A percentile compares a stretch with the other conserved stretches of the same genome.
Conservation (phyloP, 2,797 vertebrate species). For the Galaxias olidus region DNA sequence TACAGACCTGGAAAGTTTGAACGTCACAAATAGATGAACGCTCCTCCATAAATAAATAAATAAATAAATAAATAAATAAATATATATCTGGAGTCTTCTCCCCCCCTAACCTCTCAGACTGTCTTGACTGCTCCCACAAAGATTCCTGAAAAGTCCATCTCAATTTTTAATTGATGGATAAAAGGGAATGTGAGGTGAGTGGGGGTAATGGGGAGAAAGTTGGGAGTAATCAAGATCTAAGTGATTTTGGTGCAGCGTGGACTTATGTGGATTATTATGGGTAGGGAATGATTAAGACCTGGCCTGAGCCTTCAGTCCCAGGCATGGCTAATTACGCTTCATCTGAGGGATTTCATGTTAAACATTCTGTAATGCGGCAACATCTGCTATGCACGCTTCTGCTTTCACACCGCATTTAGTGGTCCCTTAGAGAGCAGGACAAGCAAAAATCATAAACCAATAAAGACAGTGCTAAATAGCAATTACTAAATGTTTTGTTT, state of each 20-base stretch:
- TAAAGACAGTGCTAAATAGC: constrained; percentile 14
- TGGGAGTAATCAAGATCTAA: constrained; percentile 62
- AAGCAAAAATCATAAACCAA: background rate
- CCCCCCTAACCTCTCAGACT: constrained; percentile 5
- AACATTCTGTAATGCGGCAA: too few species aligned
- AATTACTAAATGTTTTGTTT: constrained; percentile 20
- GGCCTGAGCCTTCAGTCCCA: constrained; percentile 58
- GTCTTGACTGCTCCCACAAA: constrained; percentile 53
- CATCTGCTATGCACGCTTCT: too few species aligned
- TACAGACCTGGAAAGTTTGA: constrained; percentile 63
- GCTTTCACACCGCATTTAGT: constrained; percentile 55
- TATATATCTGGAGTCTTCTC: constrained; percentile 32
- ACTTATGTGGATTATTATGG: constrained; percentile 64
- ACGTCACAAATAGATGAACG: constrained; percentile 53
- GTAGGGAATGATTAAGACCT: constrained; percentile 70
- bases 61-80: constrained; percentile 28
- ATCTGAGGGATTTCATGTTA: too few species aligned
- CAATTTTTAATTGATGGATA: constrained; percentile 70
- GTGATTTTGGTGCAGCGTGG: constrained; percentile 54
- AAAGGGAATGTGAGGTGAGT: constrained; percentile 39
- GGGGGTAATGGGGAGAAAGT: constrained; percentile 30
- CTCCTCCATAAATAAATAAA: constrained; percentile 30
- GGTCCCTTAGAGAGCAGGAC: constrained; percentile 52
- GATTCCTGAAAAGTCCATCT: constrained; percentile 60
- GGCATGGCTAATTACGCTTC: constrained; percentile 65